Percentiles rank a stretch among this genome's conserved stretches.
Conservation (phyloP, 2,888 invertebrate species). For the Allacma fusca region DNA sequence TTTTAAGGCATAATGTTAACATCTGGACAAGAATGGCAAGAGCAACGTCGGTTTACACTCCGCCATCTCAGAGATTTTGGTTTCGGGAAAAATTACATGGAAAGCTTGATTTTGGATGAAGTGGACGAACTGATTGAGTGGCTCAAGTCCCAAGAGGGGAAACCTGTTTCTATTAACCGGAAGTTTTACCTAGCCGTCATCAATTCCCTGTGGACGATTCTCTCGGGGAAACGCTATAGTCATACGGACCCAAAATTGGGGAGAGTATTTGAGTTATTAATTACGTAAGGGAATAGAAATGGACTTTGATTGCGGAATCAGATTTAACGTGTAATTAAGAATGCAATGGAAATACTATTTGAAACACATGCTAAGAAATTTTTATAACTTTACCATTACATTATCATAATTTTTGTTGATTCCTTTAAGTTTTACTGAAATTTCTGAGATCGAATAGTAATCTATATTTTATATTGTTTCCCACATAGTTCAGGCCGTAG, state of each 20-base stretch:
- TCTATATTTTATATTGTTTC: neutral
- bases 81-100: neutral
- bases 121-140: neutral
- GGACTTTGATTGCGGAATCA: neutral
- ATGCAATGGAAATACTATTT: neutral
- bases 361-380: no score
- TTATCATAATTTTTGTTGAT: no score
- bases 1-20: neutral
- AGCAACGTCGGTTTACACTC: neutral
- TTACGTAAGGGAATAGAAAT: neutral
- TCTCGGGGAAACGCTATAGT: neutral
- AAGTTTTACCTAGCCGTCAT: neutral
- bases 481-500: neutral
- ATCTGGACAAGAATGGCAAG: neutral
- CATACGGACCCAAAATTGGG: neutral
- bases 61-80: conserved; percentile 3
- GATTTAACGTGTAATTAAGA: neutral
- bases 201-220: conserved; percentile 1
- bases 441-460: neutral
- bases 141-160: neutral
- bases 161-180: neutral
- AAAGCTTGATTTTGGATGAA: neutral
- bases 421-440: no score
- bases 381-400: no score
- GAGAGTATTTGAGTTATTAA: neutral